phyloP scores from a whole-genome alignment of 2,113 vertebrate species.

The Cinclus mexicanus region DNA sequence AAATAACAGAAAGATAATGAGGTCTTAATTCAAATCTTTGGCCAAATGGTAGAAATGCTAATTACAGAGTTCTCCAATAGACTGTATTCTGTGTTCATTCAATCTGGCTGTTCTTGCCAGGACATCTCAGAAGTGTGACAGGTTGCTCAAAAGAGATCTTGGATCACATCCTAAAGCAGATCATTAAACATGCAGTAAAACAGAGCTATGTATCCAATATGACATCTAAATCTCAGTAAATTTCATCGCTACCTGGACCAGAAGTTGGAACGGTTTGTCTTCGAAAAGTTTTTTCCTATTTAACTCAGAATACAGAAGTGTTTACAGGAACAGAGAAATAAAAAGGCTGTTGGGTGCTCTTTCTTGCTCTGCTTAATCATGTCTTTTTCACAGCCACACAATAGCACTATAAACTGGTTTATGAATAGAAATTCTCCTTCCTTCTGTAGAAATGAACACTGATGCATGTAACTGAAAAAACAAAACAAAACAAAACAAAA shows the following conservation, averaged over 20 bases:
- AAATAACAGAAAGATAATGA: background rate
- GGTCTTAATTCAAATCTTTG: background rate
- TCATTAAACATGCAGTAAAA: background rate
- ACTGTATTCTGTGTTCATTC: background rate
- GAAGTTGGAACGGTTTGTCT: background rate
- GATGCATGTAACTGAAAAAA: background rate
- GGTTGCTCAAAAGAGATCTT: background rate
- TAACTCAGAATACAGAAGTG: background rate
- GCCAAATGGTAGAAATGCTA: constrained; percentile 1
- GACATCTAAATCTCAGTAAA: background rate
- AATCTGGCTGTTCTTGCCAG: background rate
- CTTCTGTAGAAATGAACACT: background rate
- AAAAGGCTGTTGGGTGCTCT: background rate
- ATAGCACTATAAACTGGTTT: background rate
- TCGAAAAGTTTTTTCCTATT: background rate
- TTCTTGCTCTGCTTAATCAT: background rate
- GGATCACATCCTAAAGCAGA: background rate
- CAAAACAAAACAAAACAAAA: background rate
- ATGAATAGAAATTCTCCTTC: background rate
- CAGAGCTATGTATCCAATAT: background rate
- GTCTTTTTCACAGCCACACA: background rate
- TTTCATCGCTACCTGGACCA: background rate
- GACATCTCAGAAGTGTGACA: background rate
- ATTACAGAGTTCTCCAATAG: background rate
- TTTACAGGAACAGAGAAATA: background rate